These are phyloP conservation scores for Allolobophora icterica DNA, from an alignment of 2,888 invertebrate genomes.

Conservation along the genomic window DNA sequence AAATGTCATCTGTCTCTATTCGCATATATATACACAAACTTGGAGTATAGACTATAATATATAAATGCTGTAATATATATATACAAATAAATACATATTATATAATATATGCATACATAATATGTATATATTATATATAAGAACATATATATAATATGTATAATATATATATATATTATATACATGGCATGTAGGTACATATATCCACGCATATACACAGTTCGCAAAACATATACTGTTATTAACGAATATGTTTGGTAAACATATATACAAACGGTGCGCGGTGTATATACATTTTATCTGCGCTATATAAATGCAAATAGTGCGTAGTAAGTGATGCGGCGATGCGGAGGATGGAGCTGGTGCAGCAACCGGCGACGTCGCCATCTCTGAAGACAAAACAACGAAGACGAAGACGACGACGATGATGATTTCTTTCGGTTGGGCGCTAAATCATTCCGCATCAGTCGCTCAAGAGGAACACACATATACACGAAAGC, in stretches of 20 bases:
- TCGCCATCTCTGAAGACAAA: not conserved
- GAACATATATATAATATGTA: not conserved
- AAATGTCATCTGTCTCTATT: too few relatives aligned
- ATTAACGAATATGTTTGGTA: not conserved
- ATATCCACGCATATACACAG: not conserved
- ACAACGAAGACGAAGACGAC: not conserved
- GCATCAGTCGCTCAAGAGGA: not conserved
- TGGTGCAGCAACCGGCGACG: not conserved
- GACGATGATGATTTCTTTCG: conserved; percentile 5
- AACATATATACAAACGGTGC: not conserved
- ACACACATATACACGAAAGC: not conserved
- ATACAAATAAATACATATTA: not conserved
- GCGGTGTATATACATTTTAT: not conserved
- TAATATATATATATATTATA: not conserved
- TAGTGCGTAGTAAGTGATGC: not conserved
- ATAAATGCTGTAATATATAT: not conserved
- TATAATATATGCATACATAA: too few relatives aligned
- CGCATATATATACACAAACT: not conserved
- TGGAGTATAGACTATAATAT: not conserved
- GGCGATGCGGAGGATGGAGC: not conserved
- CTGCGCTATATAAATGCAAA: not conserved
- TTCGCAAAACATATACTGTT: not conserved
- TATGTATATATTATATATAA: not conserved
- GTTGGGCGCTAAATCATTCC: not conserved
- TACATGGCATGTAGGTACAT: not conserved